Base-by-base conservation (phyloP, 2,797 vertebrate genomes). In the Knipowitschia caucasica region DNA sequence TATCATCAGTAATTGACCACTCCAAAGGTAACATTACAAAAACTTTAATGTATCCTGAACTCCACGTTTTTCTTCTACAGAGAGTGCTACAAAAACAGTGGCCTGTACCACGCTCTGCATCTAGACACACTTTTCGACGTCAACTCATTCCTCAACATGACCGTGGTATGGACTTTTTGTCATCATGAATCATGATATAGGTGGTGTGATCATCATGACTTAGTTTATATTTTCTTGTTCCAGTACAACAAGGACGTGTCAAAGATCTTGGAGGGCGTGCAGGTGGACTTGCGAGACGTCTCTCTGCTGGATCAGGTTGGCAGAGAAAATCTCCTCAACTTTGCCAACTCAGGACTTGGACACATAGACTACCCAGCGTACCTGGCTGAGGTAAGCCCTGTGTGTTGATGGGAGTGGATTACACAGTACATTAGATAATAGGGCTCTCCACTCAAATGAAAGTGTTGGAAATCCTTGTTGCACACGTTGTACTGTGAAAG, bases 51-150 rank as follows among this genome's bases (percentile, higher is more conserved):
- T 8, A 7, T 9, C 14, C 9, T 33, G 14, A n/a, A n/a, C n/a
- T n/a, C n/a, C n/a, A n/a, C n/a, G n/a, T n/a, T n/a, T 20, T 67
- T 27, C 64, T 12, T 1, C 26, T 23, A 8, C 39, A 92, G 97
- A 53, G 92, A 96, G 4, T 99, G 97, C 85, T 92, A 92, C 60
- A 91, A 94, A 38, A 94, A 94, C 70, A 93, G 88, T 59, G 95
- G 95, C 17, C 82, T 96, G 64, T 99, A 98, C 64, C 86, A 92
- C 7, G 89, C 94, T 5, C 89, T 99, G 64, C 92, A 94, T 53
- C 85, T 98, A 44, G 93, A 98, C 64, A 87, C 93, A 31, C 73
- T 89, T 43, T 96, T 96, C 74, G 92, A 95, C 69, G 79, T 98
- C 53, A 92, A 92, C 71, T 78, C 86, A 12, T 89, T 93, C 75